These are phyloP conservation scores for Cydia fagiglandana DNA, from an alignment of 1,140 invertebrate genomes.

Conservation along the genomic window DNA sequence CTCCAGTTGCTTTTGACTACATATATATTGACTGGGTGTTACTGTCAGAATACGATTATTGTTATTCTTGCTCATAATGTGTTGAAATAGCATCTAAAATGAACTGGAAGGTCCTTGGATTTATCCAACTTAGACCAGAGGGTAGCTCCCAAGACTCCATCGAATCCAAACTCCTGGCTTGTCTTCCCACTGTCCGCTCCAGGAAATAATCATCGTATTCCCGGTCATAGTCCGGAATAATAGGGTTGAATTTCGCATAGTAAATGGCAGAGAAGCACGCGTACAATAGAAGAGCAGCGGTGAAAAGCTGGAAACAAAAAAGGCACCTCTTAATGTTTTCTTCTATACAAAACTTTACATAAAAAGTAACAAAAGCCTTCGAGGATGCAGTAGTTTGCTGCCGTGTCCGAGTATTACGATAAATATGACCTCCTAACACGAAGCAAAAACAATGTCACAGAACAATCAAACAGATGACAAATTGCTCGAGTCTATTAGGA, in stretches of 20 bases:
- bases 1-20: background rate
- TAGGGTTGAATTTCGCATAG: slow-evolving; percentile 90
- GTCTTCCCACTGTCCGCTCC: slow-evolving; percentile 76
- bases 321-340: background rate
- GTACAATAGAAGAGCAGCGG: slow-evolving; percentile 88
- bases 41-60: background rate
- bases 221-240: slow-evolving; percentile 85
- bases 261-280: slow-evolving; percentile 91
- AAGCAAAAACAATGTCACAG: slow-evolving; percentile 26
- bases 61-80: slow-evolving; percentile 57
- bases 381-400: background rate
- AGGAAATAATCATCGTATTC: slow-evolving; percentile 85
- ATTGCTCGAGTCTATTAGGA: slow-evolving; percentile 17
- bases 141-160: slow-evolving; percentile 61
- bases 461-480: slow-evolving; percentile 30
- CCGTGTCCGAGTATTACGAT: slow-evolving; percentile 3
- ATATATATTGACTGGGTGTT: background rate
- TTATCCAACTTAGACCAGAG: slow-evolving; percentile 73
- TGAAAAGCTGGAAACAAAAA: slow-evolving; percentile 83
- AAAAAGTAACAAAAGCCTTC: slow-evolving; percentile 13
- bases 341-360: background rate
- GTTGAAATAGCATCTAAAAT: slow-evolving; percentile 73
- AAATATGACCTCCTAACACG: slow-evolving; percentile 2
- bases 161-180: slow-evolving; percentile 65
- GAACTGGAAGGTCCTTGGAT: slow-evolving; percentile 69